A percentile compares a stretch with the other conserved stretches of the same genome.
Conservation (phyloP, 2,888 invertebrate species). For the Microchrysa polita region DNA sequence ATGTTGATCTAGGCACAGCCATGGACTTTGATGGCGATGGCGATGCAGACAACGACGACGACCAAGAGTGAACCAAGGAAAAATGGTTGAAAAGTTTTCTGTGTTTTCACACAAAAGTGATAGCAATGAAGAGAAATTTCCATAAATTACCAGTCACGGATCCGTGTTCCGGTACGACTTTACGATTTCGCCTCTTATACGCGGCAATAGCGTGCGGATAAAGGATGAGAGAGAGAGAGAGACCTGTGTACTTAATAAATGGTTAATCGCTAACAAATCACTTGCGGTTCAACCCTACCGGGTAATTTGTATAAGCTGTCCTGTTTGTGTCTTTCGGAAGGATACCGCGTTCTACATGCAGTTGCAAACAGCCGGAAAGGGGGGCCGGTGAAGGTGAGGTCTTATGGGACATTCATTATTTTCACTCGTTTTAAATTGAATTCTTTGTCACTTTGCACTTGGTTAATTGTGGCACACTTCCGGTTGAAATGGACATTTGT, state of each 20-base stretch:
- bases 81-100: constrained; percentile 13
- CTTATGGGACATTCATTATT: background rate
- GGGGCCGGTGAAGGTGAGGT: background rate
- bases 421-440: background rate
- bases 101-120: constrained; percentile 18
- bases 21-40: background rate
- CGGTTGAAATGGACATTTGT: background rate
- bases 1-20: too few species aligned
- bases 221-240: constrained; percentile 16
- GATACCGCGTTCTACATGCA: background rate
- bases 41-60: background rate
- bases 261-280: constrained; percentile 42
- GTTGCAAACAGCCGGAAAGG: background rate
- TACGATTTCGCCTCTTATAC: background rate
- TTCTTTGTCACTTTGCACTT: background rate
- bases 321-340: background rate
- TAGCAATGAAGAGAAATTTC: constrained; percentile 19
- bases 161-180: constrained; percentile 14
- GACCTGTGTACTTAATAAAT: constrained; percentile 34
- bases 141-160: constrained; percentile 30
- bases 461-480: background rate
- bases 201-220: constrained; percentile 12
- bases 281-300: constrained; percentile 20
- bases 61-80: background rate
- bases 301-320: constrained; percentile 29